phyloP scores from a whole-genome alignment of 64 coral and sea anemone species.

The Dendrophyllia cribrosa region DNA sequence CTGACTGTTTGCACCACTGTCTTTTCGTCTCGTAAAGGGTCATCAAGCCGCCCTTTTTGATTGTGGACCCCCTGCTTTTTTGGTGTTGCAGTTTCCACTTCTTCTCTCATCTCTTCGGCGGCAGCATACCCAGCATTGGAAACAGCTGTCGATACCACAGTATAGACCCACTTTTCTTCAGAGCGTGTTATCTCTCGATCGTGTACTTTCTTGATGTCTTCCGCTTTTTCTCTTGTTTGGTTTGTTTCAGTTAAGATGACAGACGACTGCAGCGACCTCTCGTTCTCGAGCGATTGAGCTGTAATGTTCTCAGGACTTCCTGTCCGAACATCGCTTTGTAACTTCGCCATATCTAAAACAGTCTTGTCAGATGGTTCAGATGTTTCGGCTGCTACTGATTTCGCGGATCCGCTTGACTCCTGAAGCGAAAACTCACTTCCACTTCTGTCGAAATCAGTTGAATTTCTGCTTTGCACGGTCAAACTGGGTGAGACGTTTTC shows the following conservation, averaged over 20 bases:
- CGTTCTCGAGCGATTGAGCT: not conserved
- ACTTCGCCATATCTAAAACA: not conserved
- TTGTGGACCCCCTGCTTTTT: too few relatives aligned
- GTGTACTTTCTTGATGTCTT: not conserved
- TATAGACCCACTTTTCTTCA: not conserved
- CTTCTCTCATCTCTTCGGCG: too few relatives aligned
- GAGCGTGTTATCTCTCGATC: not conserved
- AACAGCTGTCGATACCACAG: not conserved
- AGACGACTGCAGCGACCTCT: not conserved
- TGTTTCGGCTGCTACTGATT: not conserved
- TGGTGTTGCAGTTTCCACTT: too few relatives aligned
- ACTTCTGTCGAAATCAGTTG: not conserved
- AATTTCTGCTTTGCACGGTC: not conserved
- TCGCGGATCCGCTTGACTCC: not conserved
- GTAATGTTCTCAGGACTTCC: not conserved
- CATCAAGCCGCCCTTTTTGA: not conserved
- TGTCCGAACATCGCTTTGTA: not conserved
- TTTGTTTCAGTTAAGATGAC: not conserved
- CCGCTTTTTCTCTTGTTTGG: not conserved
- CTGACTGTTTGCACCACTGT: not conserved
- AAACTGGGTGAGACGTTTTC: too few relatives aligned
- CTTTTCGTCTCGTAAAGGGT: not conserved
- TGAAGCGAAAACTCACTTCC: conserved; percentile 8
- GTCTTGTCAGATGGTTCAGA: not conserved
- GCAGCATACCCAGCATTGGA: too few relatives aligned